Evolutionary conservation across 2,113 vertebrate genomes (phyloP).

Genomic region (Petrocephalus zakoni): DNA sequence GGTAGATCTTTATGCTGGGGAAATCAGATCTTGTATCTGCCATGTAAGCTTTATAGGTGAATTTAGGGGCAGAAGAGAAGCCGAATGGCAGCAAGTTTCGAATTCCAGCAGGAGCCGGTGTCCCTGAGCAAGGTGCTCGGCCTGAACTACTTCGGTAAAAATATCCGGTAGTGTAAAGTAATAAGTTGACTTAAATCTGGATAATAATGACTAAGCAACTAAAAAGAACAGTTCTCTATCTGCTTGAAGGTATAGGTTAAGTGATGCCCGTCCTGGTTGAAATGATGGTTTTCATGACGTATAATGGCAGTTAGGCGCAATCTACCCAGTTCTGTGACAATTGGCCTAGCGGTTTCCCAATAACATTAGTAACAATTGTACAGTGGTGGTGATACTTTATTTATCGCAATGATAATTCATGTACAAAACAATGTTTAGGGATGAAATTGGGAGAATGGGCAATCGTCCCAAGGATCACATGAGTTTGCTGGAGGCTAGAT

Average conservation of each 20-base stretch:
- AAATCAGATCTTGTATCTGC: constrained; percentile 9
- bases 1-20: background rate
- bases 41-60: background rate
- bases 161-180: background rate
- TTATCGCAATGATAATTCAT: background rate
- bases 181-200: background rate
- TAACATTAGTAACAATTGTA: background rate
- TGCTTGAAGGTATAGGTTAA: background rate
- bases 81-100: background rate
- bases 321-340: background rate
- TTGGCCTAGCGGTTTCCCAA: background rate
- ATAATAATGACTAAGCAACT: background rate
- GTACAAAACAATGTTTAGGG: background rate
- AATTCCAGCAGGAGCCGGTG: background rate
- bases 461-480: background rate
- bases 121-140: background rate
- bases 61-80: background rate
- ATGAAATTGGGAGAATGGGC: background rate
- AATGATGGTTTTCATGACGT: background rate
- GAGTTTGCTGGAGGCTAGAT: background rate
- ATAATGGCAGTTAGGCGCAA: background rate
- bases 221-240: background rate
- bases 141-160: background rate
- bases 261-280: background rate
- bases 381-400: background rate